Percentiles rank a stretch among this genome's conserved stretches.
Conservation (phyloP, 2,797 vertebrate genomes). For the Mus minutoides region DNA sequence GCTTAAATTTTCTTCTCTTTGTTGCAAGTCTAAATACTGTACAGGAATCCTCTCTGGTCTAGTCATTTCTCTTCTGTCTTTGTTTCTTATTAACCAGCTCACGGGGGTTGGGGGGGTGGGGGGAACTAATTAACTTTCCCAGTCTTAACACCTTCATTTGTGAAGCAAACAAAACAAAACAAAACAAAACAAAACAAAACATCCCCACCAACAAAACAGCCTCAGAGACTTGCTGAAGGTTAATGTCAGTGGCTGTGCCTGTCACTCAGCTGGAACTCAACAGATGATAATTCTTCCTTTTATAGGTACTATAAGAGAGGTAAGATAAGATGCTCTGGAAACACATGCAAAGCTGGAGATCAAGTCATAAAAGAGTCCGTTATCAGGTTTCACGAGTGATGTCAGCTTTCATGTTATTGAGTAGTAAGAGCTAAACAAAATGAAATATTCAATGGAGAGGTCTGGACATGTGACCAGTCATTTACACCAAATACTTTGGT, state of each 20-base stretch:
- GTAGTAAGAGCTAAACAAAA: background rate
- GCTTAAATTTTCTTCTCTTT: conserved; percentile 12
- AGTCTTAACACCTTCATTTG: conserved; percentile 4
- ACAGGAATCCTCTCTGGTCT: background rate
- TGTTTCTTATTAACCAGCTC: conserved; percentile 16
- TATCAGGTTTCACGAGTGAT: background rate
- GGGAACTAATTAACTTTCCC: conserved; percentile 11
- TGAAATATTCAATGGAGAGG: background rate
- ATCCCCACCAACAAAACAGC: background rate
- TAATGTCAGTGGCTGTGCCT: background rate
- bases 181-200: background rate
- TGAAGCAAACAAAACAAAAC: background rate
- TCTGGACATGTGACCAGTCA: background rate
- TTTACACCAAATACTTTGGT: background rate
- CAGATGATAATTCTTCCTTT: background rate
- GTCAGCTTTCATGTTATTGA: background rate
- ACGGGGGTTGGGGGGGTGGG: too few relatives aligned
- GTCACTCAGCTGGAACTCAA: background rate
- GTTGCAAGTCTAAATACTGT: background rate
- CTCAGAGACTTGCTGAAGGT: background rate
- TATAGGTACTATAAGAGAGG: background rate
- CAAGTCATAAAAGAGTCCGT: background rate
- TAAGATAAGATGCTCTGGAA: background rate
- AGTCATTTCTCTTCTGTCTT: background rate
- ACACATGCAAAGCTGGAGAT: background rate